Percentiles rank a stretch among this genome's conserved stretches.
These are phyloP conservation scores for Chloropsis hardwickii DNA, from an alignment of 2,113 vertebrate genomes.

Conservation along the genomic window DNA sequence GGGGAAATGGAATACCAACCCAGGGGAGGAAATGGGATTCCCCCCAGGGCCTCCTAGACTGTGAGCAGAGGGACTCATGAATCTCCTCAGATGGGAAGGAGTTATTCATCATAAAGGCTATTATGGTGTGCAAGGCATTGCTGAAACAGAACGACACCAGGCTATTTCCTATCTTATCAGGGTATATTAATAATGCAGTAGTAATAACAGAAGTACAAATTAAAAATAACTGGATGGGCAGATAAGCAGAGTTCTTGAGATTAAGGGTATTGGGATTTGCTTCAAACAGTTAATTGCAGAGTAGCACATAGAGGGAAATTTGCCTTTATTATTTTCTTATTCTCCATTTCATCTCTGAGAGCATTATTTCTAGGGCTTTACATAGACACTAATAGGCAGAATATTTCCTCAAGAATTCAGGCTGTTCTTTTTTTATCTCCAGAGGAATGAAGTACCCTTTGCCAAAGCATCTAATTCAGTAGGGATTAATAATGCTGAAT, in stretches of 20 bases:
- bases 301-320: neutral
- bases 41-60: neutral
- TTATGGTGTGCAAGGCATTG: neutral
- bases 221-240: conserved; percentile 39
- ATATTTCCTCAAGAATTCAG: conserved; percentile 12
- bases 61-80: neutral
- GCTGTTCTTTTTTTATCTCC: conserved; percentile 2
- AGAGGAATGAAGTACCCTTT: neutral
- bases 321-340: conserved; percentile 24
- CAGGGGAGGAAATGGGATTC: neutral
- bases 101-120: neutral
- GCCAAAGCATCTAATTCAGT: conserved; percentile 13
- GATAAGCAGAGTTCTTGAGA: conserved; percentile 42
- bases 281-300: conserved; percentile 40
- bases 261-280: conserved; percentile 25
- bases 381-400: neutral
- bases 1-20: neutral
- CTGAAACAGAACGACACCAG: conserved; percentile 17
- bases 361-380: neutral
- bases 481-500: conserved; percentile 29
- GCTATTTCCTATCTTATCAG: conserved; percentile 43
- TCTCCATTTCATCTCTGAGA: neutral
- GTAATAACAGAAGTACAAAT: conserved; percentile 38
- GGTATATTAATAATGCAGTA: conserved; percentile 44
- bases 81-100: neutral